Percentiles rank a stretch among this genome's conserved stretches.
phyloP scores from a whole-genome alignment of 2,888 invertebrate genomes.

The Cotesia congregata region DNA sequence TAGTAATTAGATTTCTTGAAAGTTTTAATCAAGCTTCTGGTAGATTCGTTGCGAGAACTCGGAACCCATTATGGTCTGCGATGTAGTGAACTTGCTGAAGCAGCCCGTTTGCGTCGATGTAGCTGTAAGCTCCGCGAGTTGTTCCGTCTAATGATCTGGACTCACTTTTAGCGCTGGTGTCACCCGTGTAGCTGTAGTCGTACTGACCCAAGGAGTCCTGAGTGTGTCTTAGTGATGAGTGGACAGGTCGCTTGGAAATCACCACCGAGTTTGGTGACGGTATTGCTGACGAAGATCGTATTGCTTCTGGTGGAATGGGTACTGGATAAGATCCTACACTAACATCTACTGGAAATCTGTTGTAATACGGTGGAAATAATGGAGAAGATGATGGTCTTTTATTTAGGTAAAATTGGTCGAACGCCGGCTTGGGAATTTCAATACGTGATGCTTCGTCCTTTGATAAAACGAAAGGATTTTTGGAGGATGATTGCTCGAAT shows the following conservation, averaged over 20 bases:
- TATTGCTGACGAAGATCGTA: constrained; percentile 38
- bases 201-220: constrained; percentile 74
- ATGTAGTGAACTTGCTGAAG: constrained; percentile 78
- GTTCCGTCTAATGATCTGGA: constrained; percentile 75
- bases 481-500: constrained; percentile 22
- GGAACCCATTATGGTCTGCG: constrained; percentile 77
- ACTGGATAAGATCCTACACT: constrained; percentile 30
- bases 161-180: constrained; percentile 77
- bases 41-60: constrained; percentile 77
- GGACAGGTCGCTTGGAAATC: constrained; percentile 59
- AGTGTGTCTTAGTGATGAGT: constrained; percentile 70
- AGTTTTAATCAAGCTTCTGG: constrained; percentile 68
- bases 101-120: constrained; percentile 78
- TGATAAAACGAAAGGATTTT: constrained; percentile 57
- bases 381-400: constrained; percentile 18
- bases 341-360: constrained; percentile 22
- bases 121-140: constrained; percentile 78
- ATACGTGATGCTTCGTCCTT: constrained; percentile 55
- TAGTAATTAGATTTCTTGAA: constrained; percentile 33
- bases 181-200: constrained; percentile 77
- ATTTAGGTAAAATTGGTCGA: constrained; percentile 39
- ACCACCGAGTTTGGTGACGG: constrained; percentile 50
- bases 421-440: constrained; percentile 56
- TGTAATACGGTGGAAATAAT: constrained; percentile 5
- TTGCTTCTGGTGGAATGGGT: background rate